Base-by-base conservation (phyloP, 1,140 invertebrate species). In the Drosophila repletoides region DNA sequence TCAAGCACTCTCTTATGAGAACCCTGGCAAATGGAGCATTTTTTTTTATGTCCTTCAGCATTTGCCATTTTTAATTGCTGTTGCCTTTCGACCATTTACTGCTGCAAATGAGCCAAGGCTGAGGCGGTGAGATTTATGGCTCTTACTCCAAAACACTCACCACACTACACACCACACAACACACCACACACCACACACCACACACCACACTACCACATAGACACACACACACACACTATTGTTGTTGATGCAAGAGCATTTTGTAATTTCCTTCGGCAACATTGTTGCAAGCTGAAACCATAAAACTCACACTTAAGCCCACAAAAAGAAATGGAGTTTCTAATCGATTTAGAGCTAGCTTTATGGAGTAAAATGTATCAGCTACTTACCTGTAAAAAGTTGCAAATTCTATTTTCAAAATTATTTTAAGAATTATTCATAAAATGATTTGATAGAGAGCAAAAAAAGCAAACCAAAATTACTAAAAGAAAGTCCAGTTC, bases 61-160 rank as follows among this genome's bases (percentile, higher is more conserved):
- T 83, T 83, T 83, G 73, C 53, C 64, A 53, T 74, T 83, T 84
- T 84, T 84, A 84, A 84, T 84, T 84, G 79, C 79, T 79, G 64
- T 77, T 75, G 77, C 41, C 71, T 84, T 72, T 65, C 80, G 63
- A 86, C 79, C 80, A 84, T 84, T 84, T 86, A 86, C 70, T 61
- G 74, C 79, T 67, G 58, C 49, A 68, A 84, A 74, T 74, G 79
- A 86, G 79, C 65, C 46, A 17, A 67, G 46, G 61, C 64, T 77
- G 66, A 84, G 80, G 74, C 80, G 74, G 79, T 53, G 64, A 74
- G 79, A 84, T 86, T 84, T 84, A 86, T 84, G 60, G 65, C 60
- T 45, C 9, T 40, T 14, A n/a, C 15, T 41, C 56, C 26, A 12
- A 4, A 33, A n/a, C 31, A 26, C 12, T 17, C 14, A 15, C 24